Evolutionary conservation across 2,113 vertebrate genomes (phyloP), one percentile per base, ranked within the genome.

Genomic region (Baryphthengus martii): DNA sequence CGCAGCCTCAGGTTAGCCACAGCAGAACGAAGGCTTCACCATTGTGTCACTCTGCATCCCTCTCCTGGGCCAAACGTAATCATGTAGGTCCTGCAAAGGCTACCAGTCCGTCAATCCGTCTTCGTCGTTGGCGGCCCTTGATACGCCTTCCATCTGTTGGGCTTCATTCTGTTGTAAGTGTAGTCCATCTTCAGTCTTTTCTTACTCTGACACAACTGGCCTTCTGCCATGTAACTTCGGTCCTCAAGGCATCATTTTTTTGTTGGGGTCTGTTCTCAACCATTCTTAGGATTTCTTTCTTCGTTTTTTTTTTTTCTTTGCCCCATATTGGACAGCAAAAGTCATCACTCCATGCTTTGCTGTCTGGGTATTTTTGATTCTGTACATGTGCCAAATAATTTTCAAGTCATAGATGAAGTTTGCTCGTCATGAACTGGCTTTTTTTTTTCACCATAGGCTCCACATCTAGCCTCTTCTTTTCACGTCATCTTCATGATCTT

Each of bases 141-240:
- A 98, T 98, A 97, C 97, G 98, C 97, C 96, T 98, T 88, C 98
- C 98, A 96, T 98, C 98, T 98, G 94, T 98, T 84, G 98, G 98
- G 97, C 97, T 98, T 97, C 98, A 97, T 97, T 98, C 97, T 98
- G 97, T 98, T 98, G 98, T 98, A 98, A 98, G 98, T 98, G 96
- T 98, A 98, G 98, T 98, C 97, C 97, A 97, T 96, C 98, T 98
- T 98, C 97, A 96, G 92, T 96, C 97, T 98, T 98, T 98, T 86
- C 97, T 97, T 96, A 96, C 74, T 97, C 96, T 96, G 97, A 93
- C 95, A 90, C 71, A 44, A 70, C 79, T 91, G 96, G 88, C 89
- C 66, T 92, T 67, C 90, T 81, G 91, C 85, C 90, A 24, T 49
- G 73, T 95, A 95, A 55, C 67, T 92, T 94, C 92, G 5, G 53